Evolutionary conservation across 2,113 vertebrate species (phyloP).

Genomic region (Lynx canadensis): DNA sequence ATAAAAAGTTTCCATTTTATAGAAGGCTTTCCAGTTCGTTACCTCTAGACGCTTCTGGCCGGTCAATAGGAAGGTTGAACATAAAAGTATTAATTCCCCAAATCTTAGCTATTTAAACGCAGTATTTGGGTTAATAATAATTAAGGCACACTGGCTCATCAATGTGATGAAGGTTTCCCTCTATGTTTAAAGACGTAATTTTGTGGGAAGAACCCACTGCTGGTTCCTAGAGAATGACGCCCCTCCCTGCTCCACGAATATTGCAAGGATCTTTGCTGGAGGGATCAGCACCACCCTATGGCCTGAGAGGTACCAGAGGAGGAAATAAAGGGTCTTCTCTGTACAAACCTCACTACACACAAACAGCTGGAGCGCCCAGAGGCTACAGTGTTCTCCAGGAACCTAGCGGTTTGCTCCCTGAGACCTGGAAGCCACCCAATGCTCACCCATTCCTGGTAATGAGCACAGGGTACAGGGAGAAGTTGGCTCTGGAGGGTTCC

Average conservation of each 20-base stretch:
- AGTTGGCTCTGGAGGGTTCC: fast-evolving
- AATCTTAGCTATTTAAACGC: neutral
- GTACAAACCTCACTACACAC: neutral
- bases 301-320: neutral
- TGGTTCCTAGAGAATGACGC: too few relatives aligned
- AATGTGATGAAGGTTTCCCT: neutral
- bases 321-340: neutral
- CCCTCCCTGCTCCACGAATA: neutral
- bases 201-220: neutral
- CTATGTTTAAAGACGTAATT: fast-evolving
- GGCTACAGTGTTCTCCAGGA: neutral
- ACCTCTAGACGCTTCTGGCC: neutral
- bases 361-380: neutral
- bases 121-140: neutral
- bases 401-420: neutral
- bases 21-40: neutral
- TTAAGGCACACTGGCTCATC: neutral
- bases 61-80: neutral
- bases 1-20: neutral
- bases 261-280: neutral
- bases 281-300: neutral
- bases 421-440: neutral
- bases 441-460: neutral
- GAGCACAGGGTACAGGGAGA: neutral
- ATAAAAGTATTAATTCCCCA: neutral